Evolutionary conservation across 2,888 invertebrate genomes (phyloP).

Genomic region (Omphaloscelis lunosa): DNA sequence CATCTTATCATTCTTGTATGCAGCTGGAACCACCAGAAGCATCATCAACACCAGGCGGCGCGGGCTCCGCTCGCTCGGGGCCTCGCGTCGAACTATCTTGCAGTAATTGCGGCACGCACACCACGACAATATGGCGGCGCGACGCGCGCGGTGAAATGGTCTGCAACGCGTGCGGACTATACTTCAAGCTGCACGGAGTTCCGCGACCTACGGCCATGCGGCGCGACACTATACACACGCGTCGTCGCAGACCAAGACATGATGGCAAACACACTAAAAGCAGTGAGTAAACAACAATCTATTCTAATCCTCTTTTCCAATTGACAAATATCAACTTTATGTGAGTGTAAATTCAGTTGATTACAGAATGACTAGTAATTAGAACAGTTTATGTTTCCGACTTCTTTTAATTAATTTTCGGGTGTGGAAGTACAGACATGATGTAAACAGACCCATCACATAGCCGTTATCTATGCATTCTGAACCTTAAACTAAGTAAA

Average conservation of each 20-base stretch:
- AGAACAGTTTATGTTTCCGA: not conserved
- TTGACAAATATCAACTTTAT: not conserved
- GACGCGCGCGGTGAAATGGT: conserved; percentile 99
- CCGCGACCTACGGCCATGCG: conserved; percentile 98
- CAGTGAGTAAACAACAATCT: conserved; percentile 79
- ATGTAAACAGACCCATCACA: not conserved
- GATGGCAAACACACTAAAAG: conserved; percentile 90
- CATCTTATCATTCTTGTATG: not conserved
- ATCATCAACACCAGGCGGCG: conserved; percentile 53
- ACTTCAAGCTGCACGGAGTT: conserved; percentile 98
- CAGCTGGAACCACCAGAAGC: conserved; percentile 75
- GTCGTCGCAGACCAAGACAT: conserved; percentile 96
- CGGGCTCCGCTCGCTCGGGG: conserved; percentile 52
- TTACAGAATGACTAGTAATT: not conserved
- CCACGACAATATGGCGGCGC: conserved; percentile 99
- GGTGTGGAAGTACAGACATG: not conserved
- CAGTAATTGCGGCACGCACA: conserved; percentile 99
- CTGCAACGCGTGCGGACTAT: conserved; percentile 99
- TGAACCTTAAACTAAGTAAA: not conserved
- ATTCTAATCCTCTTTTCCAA: not conserved
- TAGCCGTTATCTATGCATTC: not conserved
- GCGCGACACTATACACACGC: conserved; percentile 98
- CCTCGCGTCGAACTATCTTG: conserved; percentile 96
- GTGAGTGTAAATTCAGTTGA: not conserved
- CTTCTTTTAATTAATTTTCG: not conserved